Base-by-base conservation (phyloP, 2,113 vertebrate species). In the Marmota flaviventris region DNA sequence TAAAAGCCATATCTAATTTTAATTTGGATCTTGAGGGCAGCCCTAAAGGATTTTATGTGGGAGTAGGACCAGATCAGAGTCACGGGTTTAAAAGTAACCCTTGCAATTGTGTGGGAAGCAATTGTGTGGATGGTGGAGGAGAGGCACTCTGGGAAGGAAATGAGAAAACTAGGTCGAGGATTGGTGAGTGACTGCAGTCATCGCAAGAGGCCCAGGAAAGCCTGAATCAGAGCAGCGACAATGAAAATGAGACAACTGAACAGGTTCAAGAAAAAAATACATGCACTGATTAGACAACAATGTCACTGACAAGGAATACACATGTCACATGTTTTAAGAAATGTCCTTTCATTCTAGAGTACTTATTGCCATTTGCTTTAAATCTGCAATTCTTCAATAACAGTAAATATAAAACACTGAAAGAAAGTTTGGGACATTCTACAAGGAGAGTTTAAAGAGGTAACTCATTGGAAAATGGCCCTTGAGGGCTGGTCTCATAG, bases 61-160 rank as follows among this genome's bases (percentile, higher is more conserved):
- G 39, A 81, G 5, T 32, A 9, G 2, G 16, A 85, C n/a, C 67
- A 56, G n/a, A 75, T 85, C 48, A 61, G 37, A 39, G 18, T 6
- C 27, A 12, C 8, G 3, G 34, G 29, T 27, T 51, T 89, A 58
- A 20, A 75, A n/a, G 14, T 27, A 58, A 45, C 18, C 37, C 12
- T 20, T 9, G 13, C 12, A 32, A 17, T 18, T 24, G 4, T 29
- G 3, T 0, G 2, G 4, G 18, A 29, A 92, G 32, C 6, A 7
- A n/a, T 1, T 45, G 8, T 42, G 42, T 42, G 45, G 14, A 45
- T 32, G 22, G 51, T 14, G 2, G 14, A 39, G 51, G 32, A 78
- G 20, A 42, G 2, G 51, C 1, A n/a, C 51, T 5, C 2, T 34
- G 8, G 53, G 48, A 65, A 88, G 20, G 4, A 78, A 72, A 7